phyloP scores from a whole-genome alignment of 2,888 invertebrate species.

The Megaustenia siamemsis region DNA sequence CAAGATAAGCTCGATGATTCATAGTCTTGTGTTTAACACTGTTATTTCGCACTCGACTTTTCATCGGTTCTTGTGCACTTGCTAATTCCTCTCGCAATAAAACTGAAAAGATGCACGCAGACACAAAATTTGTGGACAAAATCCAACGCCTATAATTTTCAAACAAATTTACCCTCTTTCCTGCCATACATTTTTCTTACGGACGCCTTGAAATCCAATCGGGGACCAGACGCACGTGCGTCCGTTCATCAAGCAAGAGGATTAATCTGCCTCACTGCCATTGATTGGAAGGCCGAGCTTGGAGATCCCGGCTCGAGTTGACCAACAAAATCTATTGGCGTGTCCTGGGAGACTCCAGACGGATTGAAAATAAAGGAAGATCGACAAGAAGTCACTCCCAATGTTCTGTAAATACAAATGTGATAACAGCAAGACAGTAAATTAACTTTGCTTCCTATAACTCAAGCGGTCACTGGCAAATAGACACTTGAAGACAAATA shows the following conservation, averaged over 20 bases:
- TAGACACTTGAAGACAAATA: no score
- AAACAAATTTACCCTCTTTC: not conserved
- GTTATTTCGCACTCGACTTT: no score
- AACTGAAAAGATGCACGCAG: no score
- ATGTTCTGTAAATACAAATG: not conserved
- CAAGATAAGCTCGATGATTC: no score
- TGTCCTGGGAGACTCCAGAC: not conserved
- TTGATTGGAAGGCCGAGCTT: slow-evolving; percentile 11
- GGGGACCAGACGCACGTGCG: slow-evolving; percentile 22
- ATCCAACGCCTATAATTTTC: no score
- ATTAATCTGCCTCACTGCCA: slow-evolving; percentile 39
- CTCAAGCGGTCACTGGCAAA: no score
- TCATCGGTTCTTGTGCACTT: no score
- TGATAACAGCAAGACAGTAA: not conserved
- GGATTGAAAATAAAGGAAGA: not conserved
- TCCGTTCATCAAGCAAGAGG: slow-evolving; percentile 19
- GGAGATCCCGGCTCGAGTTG: not conserved
- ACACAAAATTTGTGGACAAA: no score
- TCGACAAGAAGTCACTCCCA: not conserved
- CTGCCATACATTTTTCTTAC: not conserved
- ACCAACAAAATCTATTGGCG: slow-evolving; percentile 25
- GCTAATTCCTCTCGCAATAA: no score
- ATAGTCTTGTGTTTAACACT: no score
- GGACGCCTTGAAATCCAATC: not conserved
- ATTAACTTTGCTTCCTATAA: no score